These are phyloP conservation scores for Hycleus phaleratus DNA, from an alignment of 1,140 invertebrate genomes.

Conservation along the genomic window DNA sequence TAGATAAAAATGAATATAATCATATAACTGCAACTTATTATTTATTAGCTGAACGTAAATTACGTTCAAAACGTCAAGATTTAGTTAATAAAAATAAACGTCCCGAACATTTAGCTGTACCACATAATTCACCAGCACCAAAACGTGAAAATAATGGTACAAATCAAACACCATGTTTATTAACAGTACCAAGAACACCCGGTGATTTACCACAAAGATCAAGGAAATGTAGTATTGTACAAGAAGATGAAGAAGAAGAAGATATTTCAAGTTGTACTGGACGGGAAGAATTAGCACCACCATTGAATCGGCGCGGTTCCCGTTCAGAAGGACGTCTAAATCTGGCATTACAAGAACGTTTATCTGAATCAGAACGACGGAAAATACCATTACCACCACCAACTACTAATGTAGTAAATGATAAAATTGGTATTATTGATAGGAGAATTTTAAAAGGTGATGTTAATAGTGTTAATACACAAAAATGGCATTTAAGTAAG, in stretches of 20 bases:
- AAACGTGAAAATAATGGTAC: slow-evolving; percentile 43
- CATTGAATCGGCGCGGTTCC: slow-evolving; percentile 50
- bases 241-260: slow-evolving; percentile 76
- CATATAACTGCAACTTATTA: slow-evolving; percentile 98
- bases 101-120: slow-evolving; percentile 39
- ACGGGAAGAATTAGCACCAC: slow-evolving; percentile 43
- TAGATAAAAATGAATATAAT: slow-evolving; percentile 95
- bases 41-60: slow-evolving; percentile 87
- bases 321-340: slow-evolving; percentile 56
- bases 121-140: slow-evolving; percentile 34
- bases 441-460: not conserved
- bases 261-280: slow-evolving; percentile 49
- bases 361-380: slow-evolving; percentile 38
- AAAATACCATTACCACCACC: slow-evolving; percentile 16
- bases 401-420: not conserved
- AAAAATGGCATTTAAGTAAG: slow-evolving; percentile 16
- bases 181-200: slow-evolving; percentile 52
- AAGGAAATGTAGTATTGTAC: slow-evolving; percentile 81
- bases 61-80: slow-evolving; percentile 64
- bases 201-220: slow-evolving; percentile 57
- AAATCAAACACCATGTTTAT: slow-evolving; percentile 38
- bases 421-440: not conserved
- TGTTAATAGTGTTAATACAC: not conserved
- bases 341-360: slow-evolving; percentile 46
- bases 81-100: slow-evolving; percentile 43